Evolutionary conservation across 1,140 invertebrate species (phyloP), one percentile per base, ranked within the genome.

Genomic region (Lucilia cuprina): DNA sequence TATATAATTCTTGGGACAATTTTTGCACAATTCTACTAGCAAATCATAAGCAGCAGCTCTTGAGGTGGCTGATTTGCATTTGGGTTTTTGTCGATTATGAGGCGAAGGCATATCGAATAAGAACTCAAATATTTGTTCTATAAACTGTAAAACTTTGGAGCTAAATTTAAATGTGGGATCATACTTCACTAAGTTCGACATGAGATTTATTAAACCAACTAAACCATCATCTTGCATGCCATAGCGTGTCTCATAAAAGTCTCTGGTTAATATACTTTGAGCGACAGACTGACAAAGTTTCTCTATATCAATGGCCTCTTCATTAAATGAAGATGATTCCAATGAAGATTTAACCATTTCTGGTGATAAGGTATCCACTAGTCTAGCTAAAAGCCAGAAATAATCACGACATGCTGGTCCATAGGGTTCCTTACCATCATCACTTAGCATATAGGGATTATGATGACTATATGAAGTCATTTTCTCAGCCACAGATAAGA

Each of bases 351-450:
- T 96, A 47, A 96, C 93, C 84, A 95, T 93, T 86, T 97, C 96
- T 84, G 95, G 94, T 0, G 96, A 95, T 8, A 97, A 89, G 9
- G 95, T 96, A 87, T 98, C 97, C 5, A 98, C 95, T 9, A 98
- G 92, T 19, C 96, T 93, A 87, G 97, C 97, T 2, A 98, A 92
- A 0, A 98, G 92, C 97, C 97, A 98, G 89, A 98, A 98, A 91
- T 98, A 99, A 90, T 99, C 97, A 25, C 97, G 91, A 91, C 97
- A 98, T 7, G 97, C 97, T 7, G 97, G 97, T 2, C 97, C 97
- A 90, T 97, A 98, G 0, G 97, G 96, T 88, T 98, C 97, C 88
- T 98, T 98, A 3, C 96, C 95, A 88, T 97, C 96, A 87, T 97
- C 96, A 0, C 94, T 91, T 0, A 92, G 91, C 60, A 93, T 91